Evolutionary conservation across 2,113 vertebrate species (phyloP).

Genomic region (Myotis yumanensis): DNA sequence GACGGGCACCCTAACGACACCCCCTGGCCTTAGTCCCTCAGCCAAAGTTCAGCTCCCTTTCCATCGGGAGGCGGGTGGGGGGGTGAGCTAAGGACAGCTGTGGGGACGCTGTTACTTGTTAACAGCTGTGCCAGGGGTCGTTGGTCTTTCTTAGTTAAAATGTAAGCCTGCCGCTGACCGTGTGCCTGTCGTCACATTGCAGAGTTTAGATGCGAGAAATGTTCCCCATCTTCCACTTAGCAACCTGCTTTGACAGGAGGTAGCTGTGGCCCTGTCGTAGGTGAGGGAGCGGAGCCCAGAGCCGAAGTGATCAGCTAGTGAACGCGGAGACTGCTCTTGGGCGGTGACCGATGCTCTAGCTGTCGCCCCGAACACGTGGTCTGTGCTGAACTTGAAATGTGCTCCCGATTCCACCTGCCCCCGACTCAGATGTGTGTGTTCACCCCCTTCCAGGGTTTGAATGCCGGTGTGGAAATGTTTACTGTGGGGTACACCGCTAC

Average conservation of each 20-base stretch:
- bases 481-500: constrained; percentile 91
- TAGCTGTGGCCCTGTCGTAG: neutral
- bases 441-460: constrained; percentile 87
- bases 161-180: neutral
- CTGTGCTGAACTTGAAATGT: neutral
- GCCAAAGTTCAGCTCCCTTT: neutral
- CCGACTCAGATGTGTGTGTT: neutral
- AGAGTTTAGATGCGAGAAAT: neutral
- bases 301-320: neutral
- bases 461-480: constrained; percentile 92
- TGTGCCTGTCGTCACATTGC: neutral
- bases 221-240: neutral
- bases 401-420: neutral
- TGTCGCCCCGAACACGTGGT: neutral
- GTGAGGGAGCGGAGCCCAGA: neutral
- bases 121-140: neutral
- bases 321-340: neutral
- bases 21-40: neutral
- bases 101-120: neutral
- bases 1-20: too few relatives aligned
- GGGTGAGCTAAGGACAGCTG: neutral
- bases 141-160: neutral
- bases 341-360: neutral
- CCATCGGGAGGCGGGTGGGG: neutral
- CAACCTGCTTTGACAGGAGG: neutral